These are phyloP conservation scores for Bubo blakistoni DNA, from an alignment of 2,113 vertebrate genomes.

Conservation along the genomic window DNA sequence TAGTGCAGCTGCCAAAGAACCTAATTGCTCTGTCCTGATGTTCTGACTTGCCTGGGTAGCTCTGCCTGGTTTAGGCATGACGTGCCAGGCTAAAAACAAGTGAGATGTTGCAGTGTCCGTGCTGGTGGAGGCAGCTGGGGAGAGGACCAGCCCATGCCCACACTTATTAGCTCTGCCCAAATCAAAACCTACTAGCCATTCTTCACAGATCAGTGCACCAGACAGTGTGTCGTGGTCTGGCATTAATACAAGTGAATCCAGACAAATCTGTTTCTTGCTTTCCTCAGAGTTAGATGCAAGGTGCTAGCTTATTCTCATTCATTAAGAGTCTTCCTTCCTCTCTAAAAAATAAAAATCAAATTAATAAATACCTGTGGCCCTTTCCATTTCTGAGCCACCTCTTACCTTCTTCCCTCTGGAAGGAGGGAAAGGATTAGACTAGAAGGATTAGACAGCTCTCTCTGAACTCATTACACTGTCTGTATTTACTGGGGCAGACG, in stretches of 20 bases:
- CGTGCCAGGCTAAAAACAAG: not conserved
- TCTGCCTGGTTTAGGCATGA: not conserved
- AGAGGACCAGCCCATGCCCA: not conserved
- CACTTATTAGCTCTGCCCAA: not conserved
- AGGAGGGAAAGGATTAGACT: not conserved
- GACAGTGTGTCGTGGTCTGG: not conserved
- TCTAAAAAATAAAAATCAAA: not conserved
- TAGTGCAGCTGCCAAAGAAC: constrained; percentile 5
- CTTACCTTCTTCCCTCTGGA: not conserved
- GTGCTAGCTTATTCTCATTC: not conserved
- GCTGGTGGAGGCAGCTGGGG: not conserved
- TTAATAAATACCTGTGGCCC: not conserved
- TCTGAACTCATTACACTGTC: not conserved
- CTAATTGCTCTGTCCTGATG: not conserved
- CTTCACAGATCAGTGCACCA: not conserved
- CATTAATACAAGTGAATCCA: not conserved
- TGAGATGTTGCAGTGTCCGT: not conserved
- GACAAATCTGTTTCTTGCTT: not conserved
- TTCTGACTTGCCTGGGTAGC: not conserved
- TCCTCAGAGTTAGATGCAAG: not conserved
- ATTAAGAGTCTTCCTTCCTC: not conserved
- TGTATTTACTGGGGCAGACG: not conserved
- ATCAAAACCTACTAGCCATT: not conserved
- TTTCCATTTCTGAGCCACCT: not conserved
- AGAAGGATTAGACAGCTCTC: not conserved